Percentiles rank a stretch among this genome's conserved stretches.
Evolutionary conservation across 1,140 invertebrate genomes (phyloP).

Genomic region (Drosophila ficusphila): DNA sequence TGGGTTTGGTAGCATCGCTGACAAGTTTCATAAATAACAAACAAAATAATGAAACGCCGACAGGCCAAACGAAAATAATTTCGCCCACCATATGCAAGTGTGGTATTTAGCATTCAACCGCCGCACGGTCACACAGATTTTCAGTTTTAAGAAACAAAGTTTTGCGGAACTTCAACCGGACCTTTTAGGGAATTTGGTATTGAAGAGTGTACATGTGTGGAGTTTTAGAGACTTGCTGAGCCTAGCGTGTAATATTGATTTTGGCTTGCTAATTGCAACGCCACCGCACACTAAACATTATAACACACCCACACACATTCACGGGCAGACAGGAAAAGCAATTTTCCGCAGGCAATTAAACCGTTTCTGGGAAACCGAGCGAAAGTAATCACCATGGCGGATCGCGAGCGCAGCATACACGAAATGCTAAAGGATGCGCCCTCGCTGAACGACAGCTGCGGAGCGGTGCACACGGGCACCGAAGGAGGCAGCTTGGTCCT

Average conservation of each 20-base stretch:
- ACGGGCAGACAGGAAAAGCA: slow-evolving; percentile 10
- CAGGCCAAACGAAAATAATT: slow-evolving; percentile 18
- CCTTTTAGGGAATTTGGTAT: not conserved
- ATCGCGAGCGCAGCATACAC: slow-evolving; percentile 90
- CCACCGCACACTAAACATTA: not conserved
- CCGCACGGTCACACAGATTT: slow-evolving; percentile 18
- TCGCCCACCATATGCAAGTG: not conserved
- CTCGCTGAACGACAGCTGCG: slow-evolving; percentile 90
- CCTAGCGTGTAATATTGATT: slow-evolving; percentile 29
- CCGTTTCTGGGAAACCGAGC: not conserved
- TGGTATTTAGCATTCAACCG: not conserved
- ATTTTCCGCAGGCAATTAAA: slow-evolving; percentile 34
- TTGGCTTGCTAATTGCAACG: not conserved
- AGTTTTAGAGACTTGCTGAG: not conserved
- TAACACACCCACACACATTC: not conserved
- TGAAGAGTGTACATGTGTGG: not conserved
- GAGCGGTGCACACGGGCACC: slow-evolving; percentile 90
- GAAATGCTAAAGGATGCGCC: slow-evolving; percentile 95
- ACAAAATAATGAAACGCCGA: slow-evolving; percentile 3
- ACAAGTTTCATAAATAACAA: slow-evolving; percentile 2
- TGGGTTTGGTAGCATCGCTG: slow-evolving; percentile 84
- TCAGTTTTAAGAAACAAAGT: slow-evolving; percentile 22
- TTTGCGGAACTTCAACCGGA: slow-evolving; percentile 9
- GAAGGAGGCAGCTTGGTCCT: slow-evolving; percentile 82
- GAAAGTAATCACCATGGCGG: slow-evolving; percentile 49